Percentiles rank a stretch among this genome's conserved stretches.
These are phyloP conservation scores for Saxidomus purpurata DNA, from an alignment of 1,140 invertebrate genomes.

Conservation along the genomic window DNA sequence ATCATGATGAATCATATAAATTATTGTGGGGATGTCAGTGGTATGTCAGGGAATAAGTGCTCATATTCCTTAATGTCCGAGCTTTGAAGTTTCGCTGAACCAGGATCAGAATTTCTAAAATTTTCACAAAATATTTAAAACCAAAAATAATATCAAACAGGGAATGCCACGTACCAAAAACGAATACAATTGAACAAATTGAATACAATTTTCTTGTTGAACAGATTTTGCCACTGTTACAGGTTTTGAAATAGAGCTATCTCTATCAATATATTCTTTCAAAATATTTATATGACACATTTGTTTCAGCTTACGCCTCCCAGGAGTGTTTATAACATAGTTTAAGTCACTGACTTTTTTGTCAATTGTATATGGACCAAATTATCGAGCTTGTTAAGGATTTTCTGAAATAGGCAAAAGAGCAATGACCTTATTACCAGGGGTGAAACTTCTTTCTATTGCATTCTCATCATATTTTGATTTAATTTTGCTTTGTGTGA, in stretches of 20 bases:
- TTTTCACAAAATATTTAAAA: too few relatives aligned
- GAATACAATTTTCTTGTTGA: too few relatives aligned
- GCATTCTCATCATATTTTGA: slow-evolving; percentile 68
- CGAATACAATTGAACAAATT: background rate
- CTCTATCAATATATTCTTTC: background rate
- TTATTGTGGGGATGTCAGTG: slow-evolving; percentile 24
- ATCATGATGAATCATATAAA: slow-evolving; percentile 47
- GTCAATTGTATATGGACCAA: background rate
- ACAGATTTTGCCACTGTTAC: too few relatives aligned
- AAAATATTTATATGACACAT: background rate
- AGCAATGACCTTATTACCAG: slow-evolving; percentile 18
- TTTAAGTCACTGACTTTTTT: background rate
- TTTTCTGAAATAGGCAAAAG: background rate
- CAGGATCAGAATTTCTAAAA: background rate
- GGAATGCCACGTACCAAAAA: too few relatives aligned
- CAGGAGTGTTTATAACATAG: background rate
- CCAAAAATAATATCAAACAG: too few relatives aligned
- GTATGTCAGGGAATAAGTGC: slow-evolving; percentile 4
- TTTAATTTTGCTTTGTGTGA: slow-evolving; percentile 66
- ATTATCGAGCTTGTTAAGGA: background rate
- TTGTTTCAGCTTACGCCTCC: background rate
- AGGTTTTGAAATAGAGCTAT: background rate
- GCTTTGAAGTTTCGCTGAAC: background rate
- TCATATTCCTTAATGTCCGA: slow-evolving; percentile 43
- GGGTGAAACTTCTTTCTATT: slow-evolving; percentile 57